Evolutionary conservation across 2,888 invertebrate genomes (phyloP).

Genomic region (Acanthosepion lycidas): DNA sequence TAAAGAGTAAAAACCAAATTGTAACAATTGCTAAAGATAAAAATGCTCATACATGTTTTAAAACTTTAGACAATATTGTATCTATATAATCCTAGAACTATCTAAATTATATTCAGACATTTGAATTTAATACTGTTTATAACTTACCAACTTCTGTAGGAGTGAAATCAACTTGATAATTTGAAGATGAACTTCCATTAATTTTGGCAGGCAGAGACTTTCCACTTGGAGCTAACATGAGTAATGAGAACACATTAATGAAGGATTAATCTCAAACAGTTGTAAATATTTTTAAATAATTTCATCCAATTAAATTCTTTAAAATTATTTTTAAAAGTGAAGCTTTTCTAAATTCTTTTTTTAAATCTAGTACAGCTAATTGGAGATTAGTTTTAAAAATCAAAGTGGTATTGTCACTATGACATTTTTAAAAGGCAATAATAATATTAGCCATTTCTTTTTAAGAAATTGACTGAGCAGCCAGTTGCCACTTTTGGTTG

Average conservation of each 20-base stretch:
- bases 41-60: neutral
- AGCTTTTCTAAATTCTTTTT: too few relatives aligned
- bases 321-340: too few relatives aligned
- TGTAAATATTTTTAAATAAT: too few relatives aligned
- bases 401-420: too few relatives aligned
- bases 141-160: conserved; percentile 83
- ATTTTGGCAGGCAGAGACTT: conserved; percentile 85
- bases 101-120: neutral
- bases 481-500: too few relatives aligned
- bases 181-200: conserved; percentile 76
- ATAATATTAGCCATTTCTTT: too few relatives aligned
- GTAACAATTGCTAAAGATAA: neutral
- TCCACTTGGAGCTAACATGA: conserved; percentile 82
- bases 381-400: too few relatives aligned
- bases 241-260: neutral
- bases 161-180: conserved; percentile 79
- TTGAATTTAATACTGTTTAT: neutral
- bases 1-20: neutral
- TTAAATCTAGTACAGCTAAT: too few relatives aligned
- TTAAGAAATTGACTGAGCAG: too few relatives aligned
- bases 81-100: neutral
- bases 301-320: too few relatives aligned
- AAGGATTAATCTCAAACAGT: neutral
- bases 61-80: neutral
- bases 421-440: too few relatives aligned